Evolutionary conservation across 2,888 invertebrate genomes (phyloP), one percentile per base, ranked within the genome.

Genomic region (Aphrophora alni): DNA sequence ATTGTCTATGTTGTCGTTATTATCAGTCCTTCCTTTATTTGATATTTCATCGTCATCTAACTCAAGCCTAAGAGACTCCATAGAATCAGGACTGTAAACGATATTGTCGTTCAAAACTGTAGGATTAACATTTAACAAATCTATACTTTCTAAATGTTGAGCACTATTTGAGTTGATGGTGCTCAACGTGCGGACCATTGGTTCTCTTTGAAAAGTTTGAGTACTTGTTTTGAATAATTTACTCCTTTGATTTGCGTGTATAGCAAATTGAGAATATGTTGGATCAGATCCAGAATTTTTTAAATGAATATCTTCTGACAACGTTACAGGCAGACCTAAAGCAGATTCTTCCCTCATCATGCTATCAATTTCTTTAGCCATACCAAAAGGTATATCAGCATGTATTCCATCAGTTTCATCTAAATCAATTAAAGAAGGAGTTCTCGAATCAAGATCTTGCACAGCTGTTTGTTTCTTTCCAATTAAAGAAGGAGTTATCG

Each of bases 281-380:
- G 74, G 38, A 68, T 79, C 78, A 12, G 74, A 68, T 73, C 73
- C 78, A 28, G 78, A 27, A 27, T 72, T 73, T 51, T 59, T 78
- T 24, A 78, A 33, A 28, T 73, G 78, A 0, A 77, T 28, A 38
- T 77, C 77, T 71, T 77, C 77, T 38, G 71, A 68, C 2, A 21
- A 12, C 71, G 77, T 77, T 17, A 71, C 26, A 14, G 71, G 77
- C 21, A 77, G 17, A 17, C 77, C 77, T 28, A 77, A 14, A 0
- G 27, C 38, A 51, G 73, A 79, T 79, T 79, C 78, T 68, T 79
- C 74, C 14, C 27, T 28, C 59, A 78, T 73, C 5, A 78, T 78
- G 28, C 73, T 73, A 27, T 25, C 74, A 7, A 74, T 33, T 51
- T 79, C 78, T 25, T 26, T 79, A 44, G 24, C 26, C 0, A 75